Base-by-base conservation (phyloP, 2,113 vertebrate species). In the Myiagra hebetior region DNA sequence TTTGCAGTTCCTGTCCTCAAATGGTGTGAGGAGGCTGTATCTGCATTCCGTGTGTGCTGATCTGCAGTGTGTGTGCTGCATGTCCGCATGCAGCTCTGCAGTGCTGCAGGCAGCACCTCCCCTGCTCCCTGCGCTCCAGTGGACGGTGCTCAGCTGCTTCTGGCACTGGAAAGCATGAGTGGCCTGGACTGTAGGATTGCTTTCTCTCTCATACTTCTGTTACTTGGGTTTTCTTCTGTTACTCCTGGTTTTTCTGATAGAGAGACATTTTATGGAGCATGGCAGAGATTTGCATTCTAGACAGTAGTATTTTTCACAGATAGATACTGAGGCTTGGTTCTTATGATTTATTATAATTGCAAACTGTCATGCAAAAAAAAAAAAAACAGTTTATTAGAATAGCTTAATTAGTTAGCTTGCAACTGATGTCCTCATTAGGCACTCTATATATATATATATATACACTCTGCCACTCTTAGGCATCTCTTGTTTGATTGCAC, bases 41-140 rank as follows among this genome's bases (percentile, higher is more conserved):
- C 86, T 92, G 72, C 69, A 18, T 77, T 73, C 47, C 4, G 3
- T 49, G 28, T 42, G 50, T 56, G 76, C 52, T 55, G 41, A 15
- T 93, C 90, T 96, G 86, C 91, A 85, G 62, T 93, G 73, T 87
- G 78, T 2, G 2, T 31, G 42, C 85, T 93, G 88, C 52, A 8
- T 67, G 57, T 53, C 56, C 1, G 3, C 47, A 3, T 31, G 46
- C 76, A 79, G 60, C 64, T 93, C 94, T 95, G 91, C 89, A 76
- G 81, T 77, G 72, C 67, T 89, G 73, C 76, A 73, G 82, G 55
- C 70, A 77, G 9, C 60, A 26, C 41, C 89, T 91, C 37, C 67
- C 52, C 11, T 72, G 16, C 21, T 55, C 31, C 23, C 5, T 7
- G 15, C 0, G 0, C 12, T 72, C 28, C 26, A 5, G 19, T 21